Evolutionary conservation across 2,113 vertebrate genomes (phyloP), one percentile per base, ranked within the genome.

Genomic region (Perca flavescens): DNA sequence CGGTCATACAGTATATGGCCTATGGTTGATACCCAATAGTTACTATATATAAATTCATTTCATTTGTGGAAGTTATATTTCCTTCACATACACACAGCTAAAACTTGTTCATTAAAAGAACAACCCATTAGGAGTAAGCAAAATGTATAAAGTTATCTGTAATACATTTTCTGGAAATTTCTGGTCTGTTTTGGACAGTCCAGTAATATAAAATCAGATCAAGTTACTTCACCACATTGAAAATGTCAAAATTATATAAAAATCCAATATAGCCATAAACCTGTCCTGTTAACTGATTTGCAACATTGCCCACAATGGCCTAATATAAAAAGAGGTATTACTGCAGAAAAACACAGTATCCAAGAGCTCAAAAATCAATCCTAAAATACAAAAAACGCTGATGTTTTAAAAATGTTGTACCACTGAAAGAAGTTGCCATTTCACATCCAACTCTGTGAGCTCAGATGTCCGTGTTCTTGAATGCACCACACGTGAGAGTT

Each of bases 401-500:
- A 69, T 17, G 31, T n/a, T 56, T 1, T 56, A 56, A 22, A 56
- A 58, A 28, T 53, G 22, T 52, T 14, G 12, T 53, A 22, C 13
- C 14, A 31, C 0, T 28, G 14, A 58, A 40, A 13, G 6, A 40
- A 14, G 43, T 11, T 68, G 50, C 4, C 0, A 9, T 19, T 25
- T 19, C 16, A 17, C 21, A 25, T 15, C 2, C 1, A 64, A 22
- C 34, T 22, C 31, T 56, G 25, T 56, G 40, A 77, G 47, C 16
- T 56, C 34, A 63, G 21, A 64, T 15, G 25, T 43, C 77, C n/a
- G 12, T 50, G 50, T 67, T 72, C 75, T 58, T 43, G 47, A 84
- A 77, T 54, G 81, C 63, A 58, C 50, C 68, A 47, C 2, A 72
- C 3, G 40, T 16, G 25, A 58, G 56, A 70, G 65, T 50, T 28